A percentile compares a stretch with the other conserved stretches of the same genome.
Evolutionary conservation across 2,113 vertebrate genomes (phyloP).

Genomic region (Elaphurus davidianus): DNA sequence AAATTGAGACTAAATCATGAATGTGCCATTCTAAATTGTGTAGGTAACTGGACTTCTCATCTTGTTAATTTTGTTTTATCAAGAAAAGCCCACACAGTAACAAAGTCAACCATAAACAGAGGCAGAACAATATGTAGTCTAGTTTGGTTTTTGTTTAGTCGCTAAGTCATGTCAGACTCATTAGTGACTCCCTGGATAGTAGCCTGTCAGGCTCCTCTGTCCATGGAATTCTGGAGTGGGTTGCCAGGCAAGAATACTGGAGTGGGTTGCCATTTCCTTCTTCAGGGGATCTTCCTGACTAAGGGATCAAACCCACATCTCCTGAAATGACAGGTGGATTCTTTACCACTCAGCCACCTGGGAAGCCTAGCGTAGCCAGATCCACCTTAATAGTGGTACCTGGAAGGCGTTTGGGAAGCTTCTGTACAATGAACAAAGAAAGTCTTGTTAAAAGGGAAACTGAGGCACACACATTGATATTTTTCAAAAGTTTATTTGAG

Average conservation of each 20-base stretch:
- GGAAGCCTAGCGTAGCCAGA: not conserved
- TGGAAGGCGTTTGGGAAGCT: not conserved
- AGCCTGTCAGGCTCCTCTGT: not conserved
- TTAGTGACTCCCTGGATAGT: not conserved
- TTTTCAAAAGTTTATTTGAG: not conserved
- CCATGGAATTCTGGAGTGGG: not conserved
- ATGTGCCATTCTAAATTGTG: not conserved
- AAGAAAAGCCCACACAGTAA: not conserved
- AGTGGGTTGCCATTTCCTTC: not conserved
- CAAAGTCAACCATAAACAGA: not conserved
- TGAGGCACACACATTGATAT: not conserved
- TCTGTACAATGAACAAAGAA: not conserved
- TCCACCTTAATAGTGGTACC: not conserved
- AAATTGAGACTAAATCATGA: not conserved
- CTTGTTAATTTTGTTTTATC: not conserved
- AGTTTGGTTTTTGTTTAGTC: not conserved
- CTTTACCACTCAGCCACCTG: not conserved
- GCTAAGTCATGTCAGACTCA: not conserved
- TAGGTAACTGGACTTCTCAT: not conserved
- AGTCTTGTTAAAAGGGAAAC: not conserved
- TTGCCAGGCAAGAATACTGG: not conserved
- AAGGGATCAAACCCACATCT: not conserved
- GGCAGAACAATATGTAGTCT: not conserved
- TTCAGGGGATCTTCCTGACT: not conserved
- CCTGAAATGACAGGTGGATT: not conserved